phyloP scores from a whole-genome alignment of 2,113 vertebrate genomes.

The Dryoscopus gambensis region DNA sequence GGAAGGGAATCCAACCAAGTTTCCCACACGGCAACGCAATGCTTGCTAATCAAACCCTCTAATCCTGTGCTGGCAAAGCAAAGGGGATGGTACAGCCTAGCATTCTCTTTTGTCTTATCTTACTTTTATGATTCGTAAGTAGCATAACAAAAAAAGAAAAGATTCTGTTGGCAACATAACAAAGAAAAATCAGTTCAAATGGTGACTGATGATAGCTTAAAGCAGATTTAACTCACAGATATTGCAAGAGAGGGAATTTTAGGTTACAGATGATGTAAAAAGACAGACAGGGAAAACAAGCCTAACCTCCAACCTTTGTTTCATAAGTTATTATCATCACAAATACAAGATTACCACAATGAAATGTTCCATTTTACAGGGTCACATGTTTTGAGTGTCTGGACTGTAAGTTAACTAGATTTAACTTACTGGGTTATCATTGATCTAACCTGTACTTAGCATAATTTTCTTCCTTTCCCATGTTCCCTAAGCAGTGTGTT shows the following conservation, averaged over 20 bases:
- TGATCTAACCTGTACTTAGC: background rate
- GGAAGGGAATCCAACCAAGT: background rate
- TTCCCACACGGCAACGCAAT: background rate
- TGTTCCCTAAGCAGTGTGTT: background rate
- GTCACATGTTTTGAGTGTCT: slow-evolving; percentile 1
- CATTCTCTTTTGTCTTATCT: background rate
- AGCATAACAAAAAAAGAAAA: background rate
- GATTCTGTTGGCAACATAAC: slow-evolving; percentile 12
- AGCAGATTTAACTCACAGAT: slow-evolving; percentile 33
- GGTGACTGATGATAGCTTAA: slow-evolving; percentile 34
- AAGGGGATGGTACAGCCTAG: background rate
- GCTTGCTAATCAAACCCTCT: slow-evolving; percentile 12
- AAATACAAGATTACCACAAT: slow-evolving; percentile 36
- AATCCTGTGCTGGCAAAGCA: background rate
- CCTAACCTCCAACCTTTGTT: slow-evolving; percentile 50
- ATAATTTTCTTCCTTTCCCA: background rate
- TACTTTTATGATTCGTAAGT: background rate
- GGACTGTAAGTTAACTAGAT: slow-evolving; percentile 13
- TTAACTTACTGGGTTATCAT: slow-evolving; percentile 18
- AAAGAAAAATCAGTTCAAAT: slow-evolving; percentile 47
- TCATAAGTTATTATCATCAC: slow-evolving; percentile 32
- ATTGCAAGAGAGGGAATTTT: slow-evolving; percentile 19
- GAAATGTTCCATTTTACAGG: slow-evolving; percentile 24
- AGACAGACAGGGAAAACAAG: slow-evolving; percentile 52
- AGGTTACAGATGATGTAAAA: slow-evolving; percentile 36